A percentile compares a stretch with the other conserved stretches of the same genome.
Conservation (phyloP, 92 coral and sea anemone genomes). For the Phenganax stokvisi region DNA sequence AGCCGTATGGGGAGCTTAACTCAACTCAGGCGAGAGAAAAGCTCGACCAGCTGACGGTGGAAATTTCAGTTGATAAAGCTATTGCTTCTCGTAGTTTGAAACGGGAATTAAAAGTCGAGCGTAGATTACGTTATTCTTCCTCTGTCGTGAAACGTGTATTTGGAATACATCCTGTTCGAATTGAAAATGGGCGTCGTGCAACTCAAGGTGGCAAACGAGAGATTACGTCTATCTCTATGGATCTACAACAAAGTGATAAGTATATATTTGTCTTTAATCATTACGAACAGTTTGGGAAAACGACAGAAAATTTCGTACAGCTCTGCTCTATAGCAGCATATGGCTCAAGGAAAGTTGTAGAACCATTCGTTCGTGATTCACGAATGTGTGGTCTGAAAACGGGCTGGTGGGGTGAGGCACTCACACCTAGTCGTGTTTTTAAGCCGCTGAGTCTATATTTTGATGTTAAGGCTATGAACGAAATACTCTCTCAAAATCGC, state of each 20-base stretch:
- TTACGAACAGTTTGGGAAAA: conserved; percentile 90
- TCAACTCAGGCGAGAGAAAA: neutral
- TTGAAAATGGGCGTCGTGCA: neutral
- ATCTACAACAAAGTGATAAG: conserved; percentile 37
- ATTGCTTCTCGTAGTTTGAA: neutral
- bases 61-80: neutral
- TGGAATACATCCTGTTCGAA: conserved; percentile 18
- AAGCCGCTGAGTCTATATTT: conserved; percentile 76
- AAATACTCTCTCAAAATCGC: conserved; percentile 56
- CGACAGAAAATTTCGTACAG: conserved; percentile 85
- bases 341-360: conserved; percentile 64
- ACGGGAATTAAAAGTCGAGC: neutral
- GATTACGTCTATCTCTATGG: conserved; percentile 41
- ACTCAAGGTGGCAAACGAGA: conserved; percentile 8
- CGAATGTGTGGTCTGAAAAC: conserved; percentile 90
- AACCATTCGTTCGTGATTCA: conserved; percentile 94
- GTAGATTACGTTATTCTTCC: neutral
- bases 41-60: neutral
- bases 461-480: conserved; percentile 65
- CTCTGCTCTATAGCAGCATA: conserved; percentile 71
- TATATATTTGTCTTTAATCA: conserved; percentile 82
- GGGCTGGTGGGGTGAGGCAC: conserved; percentile 75
- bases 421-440: conserved; percentile 66
- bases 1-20: neutral
- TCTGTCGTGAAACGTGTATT: conserved; percentile 25